Evolutionary conservation across 2,797 vertebrate genomes (phyloP).

Genomic region (Enteromius argenteus): DNA sequence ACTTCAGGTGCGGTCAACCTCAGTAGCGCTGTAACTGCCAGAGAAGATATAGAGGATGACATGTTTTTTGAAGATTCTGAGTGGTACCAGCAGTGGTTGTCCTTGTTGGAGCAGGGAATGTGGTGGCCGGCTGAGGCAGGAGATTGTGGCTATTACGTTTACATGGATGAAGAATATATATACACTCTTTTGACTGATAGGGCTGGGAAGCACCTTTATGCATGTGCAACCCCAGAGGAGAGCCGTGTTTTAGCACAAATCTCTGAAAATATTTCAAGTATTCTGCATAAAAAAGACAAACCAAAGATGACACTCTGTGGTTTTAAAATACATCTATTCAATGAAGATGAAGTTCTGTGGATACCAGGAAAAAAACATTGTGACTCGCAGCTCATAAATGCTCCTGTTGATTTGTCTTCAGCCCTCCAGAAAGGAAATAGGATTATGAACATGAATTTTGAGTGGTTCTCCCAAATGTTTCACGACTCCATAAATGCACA

Average conservation of each 20-base stretch:
- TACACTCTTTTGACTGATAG: slow-evolving; percentile 94
- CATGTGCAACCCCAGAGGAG: slow-evolving; percentile 84
- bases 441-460: slow-evolving; percentile 91
- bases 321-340: slow-evolving; percentile 87
- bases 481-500: slow-evolving; percentile 86
- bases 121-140: slow-evolving; percentile 95
- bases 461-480: slow-evolving; percentile 90
- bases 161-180: slow-evolving; percentile 89
- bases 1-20: slow-evolving; percentile 78
- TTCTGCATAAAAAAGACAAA: slow-evolving; percentile 78
- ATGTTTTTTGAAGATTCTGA: slow-evolving; percentile 79
- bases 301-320: slow-evolving; percentile 85
- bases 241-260: slow-evolving; percentile 78
- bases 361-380: slow-evolving; percentile 74
- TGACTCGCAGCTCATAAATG: slow-evolving; percentile 69
- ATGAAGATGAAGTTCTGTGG: slow-evolving; percentile 79
- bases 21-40: slow-evolving; percentile 79
- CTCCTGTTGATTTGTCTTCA: slow-evolving; percentile 87
- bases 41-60: slow-evolving; percentile 73
- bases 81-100: slow-evolving; percentile 93
- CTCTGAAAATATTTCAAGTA: slow-evolving; percentile 75
- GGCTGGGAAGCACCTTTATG: slow-evolving; percentile 88
- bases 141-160: slow-evolving; percentile 93
- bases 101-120: slow-evolving; percentile 87
- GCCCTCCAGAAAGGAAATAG: slow-evolving; percentile 86